These are phyloP conservation scores for Trematomus loennbergii DNA, from an alignment of 2,113 vertebrate species.

Conservation along the genomic window DNA sequence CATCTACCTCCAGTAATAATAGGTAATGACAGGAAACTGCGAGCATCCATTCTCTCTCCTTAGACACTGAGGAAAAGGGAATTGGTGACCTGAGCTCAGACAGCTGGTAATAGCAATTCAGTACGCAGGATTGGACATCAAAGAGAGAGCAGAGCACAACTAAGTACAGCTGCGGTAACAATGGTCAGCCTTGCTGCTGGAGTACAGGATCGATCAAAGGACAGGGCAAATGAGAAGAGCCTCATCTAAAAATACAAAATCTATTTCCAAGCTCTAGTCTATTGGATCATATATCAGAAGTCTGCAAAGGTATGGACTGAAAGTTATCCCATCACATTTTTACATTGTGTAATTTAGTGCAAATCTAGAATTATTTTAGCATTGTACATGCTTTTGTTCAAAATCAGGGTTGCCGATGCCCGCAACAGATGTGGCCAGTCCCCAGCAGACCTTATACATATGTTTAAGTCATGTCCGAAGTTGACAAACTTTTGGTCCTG, in stretches of 20 bases:
- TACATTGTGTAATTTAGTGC: neutral
- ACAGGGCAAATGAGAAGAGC: conserved; percentile 37
- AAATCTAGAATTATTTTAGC: conserved; percentile 9
- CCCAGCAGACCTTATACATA: too few relatives aligned
- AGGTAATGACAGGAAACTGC: conserved; percentile 60
- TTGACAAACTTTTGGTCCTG: too few relatives aligned
- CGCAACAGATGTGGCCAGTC: too few relatives aligned
- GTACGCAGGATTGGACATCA: conserved; percentile 52
- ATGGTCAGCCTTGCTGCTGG: conserved; percentile 40
- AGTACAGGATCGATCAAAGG: conserved; percentile 68
- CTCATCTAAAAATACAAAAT: conserved; percentile 70
- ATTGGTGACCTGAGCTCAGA: conserved; percentile 55
- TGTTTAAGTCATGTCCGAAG: too few relatives aligned
- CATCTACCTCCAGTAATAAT: conserved; percentile 46
- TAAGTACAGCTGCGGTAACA: conserved; percentile 62
- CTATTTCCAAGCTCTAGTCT: conserved; percentile 59
- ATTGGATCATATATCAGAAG: conserved; percentile 59
- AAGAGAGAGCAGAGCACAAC: conserved; percentile 46
- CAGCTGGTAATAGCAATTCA: conserved; percentile 63
- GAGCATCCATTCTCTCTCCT: conserved; percentile 46
- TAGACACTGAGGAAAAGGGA: conserved; percentile 37
- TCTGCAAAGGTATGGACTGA: conserved; percentile 14
- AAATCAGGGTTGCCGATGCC: conserved; percentile 13
- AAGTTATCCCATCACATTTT: conserved; percentile 15
- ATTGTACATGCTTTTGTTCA: conserved; percentile 14